Base-by-base conservation (phyloP, 1,140 invertebrate species). In the Sycobia sp. region DNA sequence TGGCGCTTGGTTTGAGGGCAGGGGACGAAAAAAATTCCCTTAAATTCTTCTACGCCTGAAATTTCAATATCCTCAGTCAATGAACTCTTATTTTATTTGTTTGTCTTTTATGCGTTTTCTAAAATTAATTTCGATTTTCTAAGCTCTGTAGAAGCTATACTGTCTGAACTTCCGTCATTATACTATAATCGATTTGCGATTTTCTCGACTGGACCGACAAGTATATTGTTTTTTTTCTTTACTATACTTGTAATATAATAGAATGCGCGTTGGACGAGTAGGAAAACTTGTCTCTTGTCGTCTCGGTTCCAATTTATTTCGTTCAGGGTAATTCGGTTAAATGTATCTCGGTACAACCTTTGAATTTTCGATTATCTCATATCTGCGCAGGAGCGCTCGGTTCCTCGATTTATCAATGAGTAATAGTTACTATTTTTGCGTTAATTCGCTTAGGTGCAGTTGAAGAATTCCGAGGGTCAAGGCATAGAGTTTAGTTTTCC, bases 261-360 rank as follows among this genome's bases (percentile, higher is more conserved):
- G 8, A 55, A 55, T 41, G 51, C 38, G 38, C 38, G 22, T 29
- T 23, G 8, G 16, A 27, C 20, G 23, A 43, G 5, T 38, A 23
- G 36, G n/a, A 22, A 54, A 13, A 16, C n/a, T n/a, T n/a, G 32
- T n/a, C n/a, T 38, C 23, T 39, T 27, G 16, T 60, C 41, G 41
- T 50, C 18, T 32, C 36, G 10, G 23, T 43, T 39, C 18, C 41
- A 7, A 10, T 50, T 44, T 46, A 22, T 11, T 32, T 57, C 7
- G 22, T 20, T 43, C 46, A 23, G 49, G 16, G 36, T 60, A 60
- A 60, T 60, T 51, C 47, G 47, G 46, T 46, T 60, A 41, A 60
- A 41, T n/a, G 57, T 60, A 13, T 60, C 46, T 22, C 23, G 44
- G 11, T 22, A 44, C 13, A 10, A 18, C 3, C n/a, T 56, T 13